phyloP scores from a whole-genome alignment of 1,140 invertebrate species.

The Eupeodes corollae region DNA sequence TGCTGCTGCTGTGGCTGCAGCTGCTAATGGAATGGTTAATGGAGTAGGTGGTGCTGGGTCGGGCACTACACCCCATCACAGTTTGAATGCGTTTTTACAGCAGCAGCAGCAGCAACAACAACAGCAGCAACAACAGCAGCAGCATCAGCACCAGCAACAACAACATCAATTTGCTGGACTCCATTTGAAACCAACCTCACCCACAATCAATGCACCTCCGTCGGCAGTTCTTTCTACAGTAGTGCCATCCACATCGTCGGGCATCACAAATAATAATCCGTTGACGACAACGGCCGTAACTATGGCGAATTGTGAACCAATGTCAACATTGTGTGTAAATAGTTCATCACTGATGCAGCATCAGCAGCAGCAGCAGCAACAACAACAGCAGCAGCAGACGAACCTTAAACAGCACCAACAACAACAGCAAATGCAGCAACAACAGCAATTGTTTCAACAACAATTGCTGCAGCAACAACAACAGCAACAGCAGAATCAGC shows the following conservation, averaged over 20 bases:
- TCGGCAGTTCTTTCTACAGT: background rate
- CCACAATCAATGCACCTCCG: background rate
- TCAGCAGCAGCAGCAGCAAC: conserved; percentile 37
- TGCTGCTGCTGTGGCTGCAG: conserved; percentile 14
- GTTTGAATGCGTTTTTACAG: conserved; percentile 16
- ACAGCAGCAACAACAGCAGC: conserved; percentile 17
- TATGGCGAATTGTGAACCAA: conserved; percentile 4
- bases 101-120: conserved; percentile 10
- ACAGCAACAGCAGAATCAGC: conserved; percentile 22
- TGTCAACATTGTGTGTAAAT: conserved; percentile 8
- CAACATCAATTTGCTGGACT: conserved; percentile 8
- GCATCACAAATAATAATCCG: background rate
- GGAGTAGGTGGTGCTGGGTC: conserved; percentile 5
- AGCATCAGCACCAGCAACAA: conserved; percentile 20
- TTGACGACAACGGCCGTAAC: background rate
- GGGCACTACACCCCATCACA: conserved; percentile 9
- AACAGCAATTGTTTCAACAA: conserved; percentile 26
- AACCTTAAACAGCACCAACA: conserved; percentile 7
- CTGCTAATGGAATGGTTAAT: conserved; percentile 10
- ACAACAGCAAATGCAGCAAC: conserved; percentile 20
- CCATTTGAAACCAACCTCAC: conserved; percentile 1
- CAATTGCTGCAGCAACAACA: conserved; percentile 21
- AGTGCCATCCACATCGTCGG: background rate
- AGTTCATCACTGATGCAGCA: background rate
- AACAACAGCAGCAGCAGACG: conserved; percentile 35